Conservation (phyloP, 2,113 vertebrate species). For the Mustela lutreola region DNA sequence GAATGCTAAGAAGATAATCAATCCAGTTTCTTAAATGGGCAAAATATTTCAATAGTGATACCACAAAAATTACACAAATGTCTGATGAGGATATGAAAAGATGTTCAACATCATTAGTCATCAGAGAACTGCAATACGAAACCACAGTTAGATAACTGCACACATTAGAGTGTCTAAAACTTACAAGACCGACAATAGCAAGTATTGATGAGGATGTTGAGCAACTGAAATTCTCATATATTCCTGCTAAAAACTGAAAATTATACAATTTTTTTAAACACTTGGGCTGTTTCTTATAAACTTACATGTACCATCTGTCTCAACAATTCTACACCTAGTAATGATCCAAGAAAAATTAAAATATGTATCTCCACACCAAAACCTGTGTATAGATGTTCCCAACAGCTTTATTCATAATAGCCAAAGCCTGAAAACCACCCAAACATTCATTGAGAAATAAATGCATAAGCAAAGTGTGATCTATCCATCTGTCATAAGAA, state of each 20-base stretch:
- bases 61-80: conserved; percentile 11
- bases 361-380: background rate
- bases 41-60: conserved; percentile 27
- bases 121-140: background rate
- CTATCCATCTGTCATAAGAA: background rate
- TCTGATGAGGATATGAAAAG: background rate
- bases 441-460: background rate
- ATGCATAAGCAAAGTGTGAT: background rate
- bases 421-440: background rate
- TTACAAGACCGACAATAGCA: background rate
- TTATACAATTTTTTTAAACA: background rate
- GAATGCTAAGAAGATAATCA: background rate
- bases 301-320: background rate
- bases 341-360: conserved; percentile 3
- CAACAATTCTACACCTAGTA: conserved; percentile 19
- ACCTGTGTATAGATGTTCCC: background rate
- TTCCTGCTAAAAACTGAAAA: conserved; percentile 7
- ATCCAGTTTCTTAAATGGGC: background rate
- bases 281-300: conserved; percentile 24
- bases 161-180: background rate
- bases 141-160: background rate
- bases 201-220: background rate
- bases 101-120: conserved; percentile 44
- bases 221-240: background rate
- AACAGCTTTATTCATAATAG: background rate